Evolutionary conservation across 2,888 invertebrate genomes (phyloP), one percentile per base, ranked within the genome.

Genomic region (Oscheius sp.): DNA sequence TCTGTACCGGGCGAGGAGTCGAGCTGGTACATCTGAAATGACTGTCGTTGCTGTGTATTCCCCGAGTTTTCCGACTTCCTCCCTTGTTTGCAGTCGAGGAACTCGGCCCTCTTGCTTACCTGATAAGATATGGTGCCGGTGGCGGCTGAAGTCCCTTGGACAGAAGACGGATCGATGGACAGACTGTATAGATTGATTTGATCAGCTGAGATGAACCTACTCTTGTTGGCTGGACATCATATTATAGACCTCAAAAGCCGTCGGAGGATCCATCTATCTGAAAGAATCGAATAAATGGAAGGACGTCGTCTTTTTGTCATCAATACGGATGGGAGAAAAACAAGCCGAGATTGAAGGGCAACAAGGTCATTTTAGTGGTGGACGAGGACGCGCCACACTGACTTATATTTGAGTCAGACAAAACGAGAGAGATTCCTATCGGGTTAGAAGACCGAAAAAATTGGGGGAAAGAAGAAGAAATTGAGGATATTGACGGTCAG

Each of bases 171-270:
- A 21, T 61, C 61, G 45, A 43, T 21, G 18, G 43, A 43, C 21
- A 61, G 61, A n/a, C 61, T 61, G 41, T 35, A 61, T 12, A n/a
- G n/a, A 18, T 21, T 41, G 43, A 3, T 3, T 55, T 13, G 25
- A 3, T 49, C 13, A 29, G 16, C 35, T 35, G 35, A 61, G 18
- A 61, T 2, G 13, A 41, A 45, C 61, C 41, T 43, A 61, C 61
- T 61, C 61, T n/a, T 61, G n/a, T 43, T 61, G 61, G 21, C 18
- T 18, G 43, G 61, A 61, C n/a, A 61, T 61, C 61, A 61, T 61
- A 43, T 21, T 61, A 21, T 23, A 61, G 61, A 61, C n/a, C 2
- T 61, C 61, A 12, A 45, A 43, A 18, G 61, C 21, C n/a, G 61
- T 61, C 9, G 21, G 25, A 21, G 61, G 61, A 61, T 61, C 61